These are phyloP conservation scores for Galleria mellonella DNA, from an alignment of 1,140 invertebrate genomes.

Conservation along the genomic window DNA sequence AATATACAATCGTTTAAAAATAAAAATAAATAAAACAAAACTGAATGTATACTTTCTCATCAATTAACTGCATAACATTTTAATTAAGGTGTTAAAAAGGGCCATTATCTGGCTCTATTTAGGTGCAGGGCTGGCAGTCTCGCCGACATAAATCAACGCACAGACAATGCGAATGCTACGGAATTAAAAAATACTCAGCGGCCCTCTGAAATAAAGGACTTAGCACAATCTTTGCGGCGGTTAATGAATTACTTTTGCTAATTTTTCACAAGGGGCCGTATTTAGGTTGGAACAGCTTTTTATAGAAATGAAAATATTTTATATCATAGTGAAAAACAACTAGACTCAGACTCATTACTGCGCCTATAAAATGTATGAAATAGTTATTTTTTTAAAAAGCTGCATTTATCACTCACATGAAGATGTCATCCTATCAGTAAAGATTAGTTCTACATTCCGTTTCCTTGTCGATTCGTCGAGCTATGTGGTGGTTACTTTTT, in stretches of 20 bases:
- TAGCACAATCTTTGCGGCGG: conserved; percentile 54
- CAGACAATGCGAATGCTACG: conserved; percentile 59
- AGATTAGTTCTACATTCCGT: too few species aligned
- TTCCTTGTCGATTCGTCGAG: too few species aligned
- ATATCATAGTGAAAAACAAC: too few species aligned
- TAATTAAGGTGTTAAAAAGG: conserved; percentile 53
- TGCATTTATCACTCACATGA: too few species aligned
- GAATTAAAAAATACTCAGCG: conserved; percentile 65
- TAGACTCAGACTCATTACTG: too few species aligned
- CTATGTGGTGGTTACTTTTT: too few species aligned
- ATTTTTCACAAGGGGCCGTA: conserved; percentile 44
- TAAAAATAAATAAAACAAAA: too few species aligned
- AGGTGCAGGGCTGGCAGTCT: conserved; percentile 8
- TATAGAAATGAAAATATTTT: too few species aligned
- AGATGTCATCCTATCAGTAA: too few species aligned
- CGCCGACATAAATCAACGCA: conserved; percentile 47
- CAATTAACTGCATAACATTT: conserved; percentile 37
- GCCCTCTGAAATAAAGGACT: conserved; percentile 56
- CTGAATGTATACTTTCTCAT: conserved; percentile 17
- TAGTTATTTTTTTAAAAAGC: too few species aligned
- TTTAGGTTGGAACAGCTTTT: conserved; percentile 6
- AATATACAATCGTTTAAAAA: too few species aligned
- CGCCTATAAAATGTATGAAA: too few species aligned
- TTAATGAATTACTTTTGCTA: conserved; percentile 67
- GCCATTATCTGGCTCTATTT: conserved; percentile 55